Evolutionary conservation across 2,797 vertebrate species (phyloP).

Genomic region (Carcharodon carcharias): DNA sequence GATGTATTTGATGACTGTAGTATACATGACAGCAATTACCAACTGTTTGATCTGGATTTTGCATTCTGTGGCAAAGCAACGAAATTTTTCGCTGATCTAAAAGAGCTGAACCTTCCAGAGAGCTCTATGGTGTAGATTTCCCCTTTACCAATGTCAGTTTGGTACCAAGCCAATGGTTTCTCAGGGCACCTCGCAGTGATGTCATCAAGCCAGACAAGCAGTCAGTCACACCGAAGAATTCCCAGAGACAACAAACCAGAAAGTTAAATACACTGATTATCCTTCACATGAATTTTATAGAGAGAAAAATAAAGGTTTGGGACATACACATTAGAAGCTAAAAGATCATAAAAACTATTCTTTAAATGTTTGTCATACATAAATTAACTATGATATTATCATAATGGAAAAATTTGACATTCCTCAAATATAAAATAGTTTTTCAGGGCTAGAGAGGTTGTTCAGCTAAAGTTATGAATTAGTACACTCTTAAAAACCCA

Average conservation of each 20-base stretch:
- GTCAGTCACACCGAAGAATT: background rate
- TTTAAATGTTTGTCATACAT: background rate
- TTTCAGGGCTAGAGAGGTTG: background rate
- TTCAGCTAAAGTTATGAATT: background rate
- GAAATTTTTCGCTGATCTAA: background rate
- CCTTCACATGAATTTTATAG: background rate
- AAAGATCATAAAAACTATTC: background rate
- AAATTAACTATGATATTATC: background rate
- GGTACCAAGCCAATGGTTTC: background rate
- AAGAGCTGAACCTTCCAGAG: background rate
- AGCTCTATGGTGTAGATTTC: background rate
- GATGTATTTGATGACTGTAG: background rate
- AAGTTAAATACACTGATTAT: background rate
- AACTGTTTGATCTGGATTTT: background rate
- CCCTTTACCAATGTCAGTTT: background rate
- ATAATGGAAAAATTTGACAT: too few species aligned
- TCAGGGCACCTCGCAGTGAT: background rate
- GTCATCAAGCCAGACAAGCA: background rate
- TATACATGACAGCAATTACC: background rate
- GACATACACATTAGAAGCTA: background rate
- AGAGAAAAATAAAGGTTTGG: background rate
- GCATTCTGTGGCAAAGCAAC: background rate
- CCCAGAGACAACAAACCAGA: background rate
- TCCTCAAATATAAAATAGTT: background rate
- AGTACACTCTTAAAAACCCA: background rate